These are phyloP conservation scores for Phallusia fumigata DNA, from an alignment of 23 tunicate species.

Conservation along the genomic window DNA sequence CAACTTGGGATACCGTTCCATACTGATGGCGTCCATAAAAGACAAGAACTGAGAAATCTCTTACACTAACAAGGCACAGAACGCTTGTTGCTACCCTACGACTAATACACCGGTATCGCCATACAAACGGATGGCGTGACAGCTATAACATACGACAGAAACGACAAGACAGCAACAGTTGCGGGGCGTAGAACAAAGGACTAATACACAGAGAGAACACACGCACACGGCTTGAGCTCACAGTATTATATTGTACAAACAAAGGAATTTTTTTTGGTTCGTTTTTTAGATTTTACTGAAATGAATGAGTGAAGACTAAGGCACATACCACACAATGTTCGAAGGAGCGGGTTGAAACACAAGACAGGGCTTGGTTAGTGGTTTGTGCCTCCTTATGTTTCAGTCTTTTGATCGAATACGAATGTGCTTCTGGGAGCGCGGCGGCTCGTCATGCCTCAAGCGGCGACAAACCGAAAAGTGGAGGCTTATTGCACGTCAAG, in stretches of 20 bases:
- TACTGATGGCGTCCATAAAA: conserved; percentile 8
- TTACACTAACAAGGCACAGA: conserved; percentile 9
- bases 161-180: conserved; percentile 13
- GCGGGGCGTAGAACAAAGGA: conserved; percentile 3
- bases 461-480: conserved; percentile 9
- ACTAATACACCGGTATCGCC: conserved; percentile 14
- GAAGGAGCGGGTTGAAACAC: not conserved
- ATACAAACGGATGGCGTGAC: not conserved
- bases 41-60: conserved; percentile 8
- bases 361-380: not conserved
- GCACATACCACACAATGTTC: conserved; percentile 69
- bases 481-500: not conserved
- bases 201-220: conserved; percentile 5
- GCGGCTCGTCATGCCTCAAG: not conserved
- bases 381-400: too few species aligned
- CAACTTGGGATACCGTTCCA: not conserved
- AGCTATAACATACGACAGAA: not conserved
- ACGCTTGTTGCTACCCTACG: conserved; percentile 8
- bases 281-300: not conserved
- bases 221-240: not conserved
- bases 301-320: conserved; percentile 22
- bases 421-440: too few species aligned
- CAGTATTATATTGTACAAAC: conserved; percentile 6
- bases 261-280: not conserved
- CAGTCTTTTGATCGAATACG: too few species aligned